These are phyloP conservation scores for Hyperoplus lanceolatus DNA, from an alignment of 2,797 vertebrate species.

Conservation along the genomic window DNA sequence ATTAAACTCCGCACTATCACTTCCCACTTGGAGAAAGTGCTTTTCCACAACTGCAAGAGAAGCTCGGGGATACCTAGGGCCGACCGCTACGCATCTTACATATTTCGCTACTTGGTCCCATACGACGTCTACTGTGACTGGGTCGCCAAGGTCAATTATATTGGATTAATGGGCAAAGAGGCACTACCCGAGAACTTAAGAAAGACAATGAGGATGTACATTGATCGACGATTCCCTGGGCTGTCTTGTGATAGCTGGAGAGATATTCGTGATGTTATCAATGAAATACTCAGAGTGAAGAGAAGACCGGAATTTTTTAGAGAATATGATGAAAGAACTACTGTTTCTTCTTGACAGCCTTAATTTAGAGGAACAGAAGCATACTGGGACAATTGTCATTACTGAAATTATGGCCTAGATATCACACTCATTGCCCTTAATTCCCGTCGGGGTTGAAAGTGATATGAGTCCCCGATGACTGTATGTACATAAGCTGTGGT, in stretches of 20 bases:
- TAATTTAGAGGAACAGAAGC: constrained; percentile 53
- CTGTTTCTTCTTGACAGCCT: constrained; percentile 54
- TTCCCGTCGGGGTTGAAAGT: constrained; percentile 31
- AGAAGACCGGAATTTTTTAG: constrained; percentile 78
- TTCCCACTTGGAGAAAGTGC: constrained; percentile 71
- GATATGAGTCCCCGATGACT: constrained; percentile 20
- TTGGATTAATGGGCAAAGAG: constrained; percentile 78
- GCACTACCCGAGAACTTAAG: constrained; percentile 79
- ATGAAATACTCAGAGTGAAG: constrained; percentile 81
- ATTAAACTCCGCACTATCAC: constrained; percentile 77
- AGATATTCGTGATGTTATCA: constrained; percentile 81
- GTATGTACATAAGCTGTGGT: constrained; percentile 17
- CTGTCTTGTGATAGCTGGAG: constrained; percentile 75
- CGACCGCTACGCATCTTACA: constrained; percentile 80
- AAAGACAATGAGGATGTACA: constrained; percentile 73
- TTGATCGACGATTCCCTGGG: constrained; percentile 77
- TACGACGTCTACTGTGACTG: constrained; percentile 79
- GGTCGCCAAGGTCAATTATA: constrained; percentile 81
- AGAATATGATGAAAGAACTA: constrained; percentile 56
- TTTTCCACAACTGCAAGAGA: constrained; percentile 76
- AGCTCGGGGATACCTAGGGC: constrained; percentile 68
- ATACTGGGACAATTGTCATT: constrained; percentile 78
- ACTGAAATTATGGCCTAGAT: constrained; percentile 36
- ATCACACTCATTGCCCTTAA: constrained; percentile 18
- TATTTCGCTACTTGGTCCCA: constrained; percentile 82